These are phyloP conservation scores for Hippocampus comes DNA, from an alignment of 2,113 vertebrate genomes.

Conservation along the genomic window DNA sequence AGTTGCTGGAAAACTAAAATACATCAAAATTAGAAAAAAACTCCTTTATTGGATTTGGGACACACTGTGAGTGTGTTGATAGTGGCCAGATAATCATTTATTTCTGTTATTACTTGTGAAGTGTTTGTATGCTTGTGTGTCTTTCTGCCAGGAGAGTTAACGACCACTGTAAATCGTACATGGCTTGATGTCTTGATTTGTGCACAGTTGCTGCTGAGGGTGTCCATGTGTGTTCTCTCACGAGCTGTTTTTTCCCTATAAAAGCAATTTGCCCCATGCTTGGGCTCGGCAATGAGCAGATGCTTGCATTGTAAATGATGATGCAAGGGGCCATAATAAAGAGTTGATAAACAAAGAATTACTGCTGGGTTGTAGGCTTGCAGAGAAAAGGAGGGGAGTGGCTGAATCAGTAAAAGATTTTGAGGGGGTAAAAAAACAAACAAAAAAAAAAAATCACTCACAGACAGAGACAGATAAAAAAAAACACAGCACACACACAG, in stretches of 20 bases:
- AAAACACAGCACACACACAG: background rate
- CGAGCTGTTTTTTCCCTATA: constrained; percentile 71
- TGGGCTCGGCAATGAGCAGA: constrained; percentile 76
- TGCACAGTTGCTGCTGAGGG: constrained; percentile 47
- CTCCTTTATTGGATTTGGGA: constrained; percentile 48
- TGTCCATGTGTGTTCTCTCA: constrained; percentile 44
- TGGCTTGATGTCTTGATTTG: constrained; percentile 68
- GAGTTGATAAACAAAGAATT: constrained; percentile 82
- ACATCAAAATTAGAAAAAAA: constrained; percentile 47
- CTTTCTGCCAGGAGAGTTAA: constrained; percentile 60
- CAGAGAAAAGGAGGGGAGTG: constrained; percentile 22
- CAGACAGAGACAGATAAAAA: constrained; percentile 8
- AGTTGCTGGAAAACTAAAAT: constrained; percentile 49
- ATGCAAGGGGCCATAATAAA: constrained; percentile 76
- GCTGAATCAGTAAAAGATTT: background rate
- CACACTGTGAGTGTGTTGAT: constrained; percentile 48
- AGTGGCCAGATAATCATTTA: constrained; percentile 73
- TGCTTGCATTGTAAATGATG: constrained; percentile 81
- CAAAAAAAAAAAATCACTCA: background rate
- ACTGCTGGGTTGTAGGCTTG: constrained; percentile 70
- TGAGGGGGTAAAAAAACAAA: background rate
- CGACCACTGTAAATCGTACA: constrained; percentile 67
- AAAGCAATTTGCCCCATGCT: constrained; percentile 82
- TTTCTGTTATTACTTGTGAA: constrained; percentile 70
- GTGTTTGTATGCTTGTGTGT: constrained; percentile 54